Conservation (phyloP, 2,113 vertebrate genomes). For the Scomber colias region DNA sequence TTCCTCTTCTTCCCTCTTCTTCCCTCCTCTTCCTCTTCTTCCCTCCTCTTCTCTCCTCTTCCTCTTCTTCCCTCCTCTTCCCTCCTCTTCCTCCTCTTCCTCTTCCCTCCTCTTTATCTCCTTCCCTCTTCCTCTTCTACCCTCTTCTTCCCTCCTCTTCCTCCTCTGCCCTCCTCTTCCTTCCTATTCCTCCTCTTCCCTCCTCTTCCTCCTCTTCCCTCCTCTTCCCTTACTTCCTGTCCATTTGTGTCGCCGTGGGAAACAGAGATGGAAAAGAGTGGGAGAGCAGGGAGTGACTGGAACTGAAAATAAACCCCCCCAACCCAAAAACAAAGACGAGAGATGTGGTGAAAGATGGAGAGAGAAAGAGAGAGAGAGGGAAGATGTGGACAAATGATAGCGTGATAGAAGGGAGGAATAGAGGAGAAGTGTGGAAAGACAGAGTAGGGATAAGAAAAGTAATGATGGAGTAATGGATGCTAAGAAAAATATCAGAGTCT, state of each 20-base stretch:
- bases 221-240: too few relatives aligned
- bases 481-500: conserved; percentile 48
- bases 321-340: not conserved
- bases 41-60: too few relatives aligned
- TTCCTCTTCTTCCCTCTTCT: too few relatives aligned
- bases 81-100: too few relatives aligned
- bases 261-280: conserved; percentile 12
- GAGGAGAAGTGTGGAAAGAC: conserved; percentile 20
- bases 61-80: too few relatives aligned
- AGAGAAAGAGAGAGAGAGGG: not conserved
- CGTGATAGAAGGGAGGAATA: conserved; percentile 5
- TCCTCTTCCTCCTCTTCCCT: too few relatives aligned
- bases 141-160: too few relatives aligned
- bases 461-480: conserved; percentile 41
- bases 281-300: conserved; percentile 3
- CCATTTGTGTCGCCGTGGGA: conserved; percentile 41
- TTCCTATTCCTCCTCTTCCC: too few relatives aligned
- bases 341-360: conserved; percentile 21
- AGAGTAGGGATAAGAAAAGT: conserved; percentile 30
- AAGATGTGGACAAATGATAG: conserved; percentile 2
- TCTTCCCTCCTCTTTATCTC: too few relatives aligned
- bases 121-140: too few relatives aligned
- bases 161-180: too few relatives aligned
- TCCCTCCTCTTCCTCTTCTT: too few relatives aligned
- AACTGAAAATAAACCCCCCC: conserved; percentile 55